phyloP scores from a whole-genome alignment of 2,888 invertebrate species.

The Cerastis rubricosa region DNA sequence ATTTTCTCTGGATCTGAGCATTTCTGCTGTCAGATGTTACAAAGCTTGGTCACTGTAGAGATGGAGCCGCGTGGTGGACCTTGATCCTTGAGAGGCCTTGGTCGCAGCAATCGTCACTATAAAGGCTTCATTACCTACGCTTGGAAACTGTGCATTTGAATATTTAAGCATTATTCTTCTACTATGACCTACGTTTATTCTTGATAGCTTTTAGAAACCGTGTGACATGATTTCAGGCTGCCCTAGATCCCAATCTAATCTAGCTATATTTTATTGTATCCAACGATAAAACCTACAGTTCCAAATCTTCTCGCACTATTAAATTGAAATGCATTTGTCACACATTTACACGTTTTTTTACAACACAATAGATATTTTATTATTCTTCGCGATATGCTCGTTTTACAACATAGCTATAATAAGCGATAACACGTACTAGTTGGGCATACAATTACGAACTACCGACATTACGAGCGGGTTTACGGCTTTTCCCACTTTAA shows the following conservation, averaged over 20 bases:
- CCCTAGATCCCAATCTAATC: background rate
- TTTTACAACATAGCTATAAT: slow-evolving; percentile 35
- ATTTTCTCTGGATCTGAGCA: background rate
- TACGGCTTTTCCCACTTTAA: slow-evolving; percentile 17
- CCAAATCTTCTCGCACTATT: background rate
- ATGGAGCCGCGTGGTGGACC: background rate
- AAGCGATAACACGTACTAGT: slow-evolving; percentile 30
- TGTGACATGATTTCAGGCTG: background rate
- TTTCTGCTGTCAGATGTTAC: slow-evolving; percentile 7
- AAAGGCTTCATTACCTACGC: background rate
- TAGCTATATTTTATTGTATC: background rate
- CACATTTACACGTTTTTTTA: slow-evolving; percentile 22
- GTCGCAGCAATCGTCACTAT: background rate
- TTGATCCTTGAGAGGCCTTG: background rate
- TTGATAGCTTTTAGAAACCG: background rate
- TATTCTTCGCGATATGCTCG: slow-evolving; percentile 34
- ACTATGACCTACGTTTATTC: background rate
- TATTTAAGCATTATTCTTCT: background rate
- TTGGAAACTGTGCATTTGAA: background rate
- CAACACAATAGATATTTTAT: slow-evolving; percentile 42
- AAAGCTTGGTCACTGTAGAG: background rate
- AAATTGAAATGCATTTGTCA: slow-evolving; percentile 23
- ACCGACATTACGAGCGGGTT: slow-evolving; percentile 50
- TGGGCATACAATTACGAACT: slow-evolving; percentile 44
- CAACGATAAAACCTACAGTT: background rate